Percentiles rank a stretch among this genome's conserved stretches.
phyloP scores from a whole-genome alignment of 2,888 invertebrate genomes.

The Hesperia comma region DNA sequence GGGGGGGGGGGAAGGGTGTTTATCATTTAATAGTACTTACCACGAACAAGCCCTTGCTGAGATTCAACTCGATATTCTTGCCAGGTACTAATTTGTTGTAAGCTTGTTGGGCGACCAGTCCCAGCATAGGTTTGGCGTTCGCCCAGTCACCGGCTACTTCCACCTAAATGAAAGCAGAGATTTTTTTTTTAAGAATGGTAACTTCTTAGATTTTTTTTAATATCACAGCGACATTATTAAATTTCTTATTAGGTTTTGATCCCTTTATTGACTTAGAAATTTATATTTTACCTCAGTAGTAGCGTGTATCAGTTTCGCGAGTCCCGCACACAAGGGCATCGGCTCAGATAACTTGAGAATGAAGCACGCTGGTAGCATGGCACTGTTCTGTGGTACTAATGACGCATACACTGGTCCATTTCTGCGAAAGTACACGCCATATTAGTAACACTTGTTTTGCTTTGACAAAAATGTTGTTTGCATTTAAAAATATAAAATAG shows the following conservation, averaged over 20 bases:
- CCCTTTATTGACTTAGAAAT: too few relatives aligned
- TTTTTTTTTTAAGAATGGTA: too few relatives aligned
- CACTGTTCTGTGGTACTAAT: slow-evolving; percentile 92
- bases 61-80: slow-evolving; percentile 85
- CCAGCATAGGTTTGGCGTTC: slow-evolving; percentile 86
- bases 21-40: too few relatives aligned
- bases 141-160: slow-evolving; percentile 77
- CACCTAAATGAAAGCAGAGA: slow-evolving; percentile 55
- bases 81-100: slow-evolving; percentile 86
- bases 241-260: too few relatives aligned
- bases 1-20: too few relatives aligned
- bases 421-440: background rate
- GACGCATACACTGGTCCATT: slow-evolving; percentile 89
- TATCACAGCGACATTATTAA: too few relatives aligned
- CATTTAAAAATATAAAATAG: too few relatives aligned
- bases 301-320: slow-evolving; percentile 84
- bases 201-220: too few relatives aligned
- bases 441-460: too few relatives aligned
- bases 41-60: slow-evolving; percentile 93
- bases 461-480: too few relatives aligned
- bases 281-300: slow-evolving; percentile 67
- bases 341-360: slow-evolving; percentile 90
- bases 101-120: slow-evolving; percentile 90
- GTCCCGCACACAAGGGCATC: slow-evolving; percentile 91
- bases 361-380: slow-evolving; percentile 95